Evolutionary conservation across 2,888 invertebrate species (phyloP).

Genomic region (Tachystola acroxantha): DNA sequence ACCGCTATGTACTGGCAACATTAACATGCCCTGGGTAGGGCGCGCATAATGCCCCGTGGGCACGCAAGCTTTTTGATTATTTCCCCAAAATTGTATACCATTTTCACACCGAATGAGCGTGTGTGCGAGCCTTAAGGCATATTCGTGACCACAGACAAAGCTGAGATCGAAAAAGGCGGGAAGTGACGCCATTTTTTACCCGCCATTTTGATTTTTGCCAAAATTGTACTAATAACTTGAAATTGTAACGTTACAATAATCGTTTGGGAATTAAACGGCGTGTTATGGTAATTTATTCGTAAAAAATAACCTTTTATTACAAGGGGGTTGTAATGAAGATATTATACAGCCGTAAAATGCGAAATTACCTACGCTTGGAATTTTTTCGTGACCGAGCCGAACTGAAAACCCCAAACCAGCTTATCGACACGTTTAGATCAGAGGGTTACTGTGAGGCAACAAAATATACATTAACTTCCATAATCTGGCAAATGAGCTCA

Average conservation of each 20-base stretch:
- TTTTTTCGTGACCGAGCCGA: constrained; percentile 25
- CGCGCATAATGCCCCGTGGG: constrained; percentile 66
- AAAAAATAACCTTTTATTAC: constrained; percentile 7
- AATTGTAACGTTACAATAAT: neutral
- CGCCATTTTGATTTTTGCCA: constrained; percentile 14
- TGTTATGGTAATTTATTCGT: constrained; percentile 5
- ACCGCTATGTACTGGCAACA: constrained; percentile 67
- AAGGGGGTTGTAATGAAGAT: constrained; percentile 33
- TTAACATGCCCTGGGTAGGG: constrained; percentile 73
- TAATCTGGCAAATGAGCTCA: constrained; percentile 53
- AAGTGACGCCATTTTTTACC: constrained; percentile 37
- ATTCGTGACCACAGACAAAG: constrained; percentile 64
- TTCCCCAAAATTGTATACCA: constrained; percentile 75
- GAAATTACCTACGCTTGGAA: constrained; percentile 25
- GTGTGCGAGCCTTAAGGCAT: constrained; percentile 48
- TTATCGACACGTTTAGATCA: constrained; percentile 46
- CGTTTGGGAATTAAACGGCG: constrained; percentile 1
- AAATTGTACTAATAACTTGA: neutral
- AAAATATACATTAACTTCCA: constrained; percentile 43
- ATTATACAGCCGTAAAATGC: constrained; percentile 27
- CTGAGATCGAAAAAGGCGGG: constrained; percentile 27
- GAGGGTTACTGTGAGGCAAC: constrained; percentile 17
- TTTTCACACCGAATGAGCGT: constrained; percentile 68
- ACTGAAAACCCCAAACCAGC: constrained; percentile 22
- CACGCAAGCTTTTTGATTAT: constrained; percentile 77